Evolutionary conservation across 2,888 invertebrate genomes (phyloP).

Genomic region (Andrena praecox): DNA sequence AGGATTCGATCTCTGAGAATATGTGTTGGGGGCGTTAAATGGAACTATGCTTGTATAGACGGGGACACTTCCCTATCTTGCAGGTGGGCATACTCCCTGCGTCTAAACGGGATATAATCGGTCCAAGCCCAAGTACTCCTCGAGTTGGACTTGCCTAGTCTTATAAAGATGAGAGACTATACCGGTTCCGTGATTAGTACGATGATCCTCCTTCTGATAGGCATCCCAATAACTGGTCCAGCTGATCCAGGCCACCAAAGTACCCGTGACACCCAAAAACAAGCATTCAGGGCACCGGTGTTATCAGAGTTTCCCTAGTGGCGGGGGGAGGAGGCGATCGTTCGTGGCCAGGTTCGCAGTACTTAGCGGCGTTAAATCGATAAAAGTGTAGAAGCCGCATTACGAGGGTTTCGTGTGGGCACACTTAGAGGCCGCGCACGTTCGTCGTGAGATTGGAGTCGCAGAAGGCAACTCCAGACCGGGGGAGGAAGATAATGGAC

Average conservation of each 20-base stretch:
- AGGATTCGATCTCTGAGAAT: conserved; percentile 14
- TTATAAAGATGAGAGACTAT: neutral
- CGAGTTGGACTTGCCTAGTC: neutral
- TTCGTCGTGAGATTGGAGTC: conserved; percentile 68
- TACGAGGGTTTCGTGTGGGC: conserved; percentile 68
- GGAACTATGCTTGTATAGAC: neutral
- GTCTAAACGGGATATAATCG: neutral
- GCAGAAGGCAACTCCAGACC: conserved; percentile 52
- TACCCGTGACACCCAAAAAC: neutral
- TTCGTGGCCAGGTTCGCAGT: conserved; percentile 60
- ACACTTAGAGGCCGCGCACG: conserved; percentile 65
- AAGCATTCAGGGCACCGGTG: conserved; percentile 41
- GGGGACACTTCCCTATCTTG: no score
- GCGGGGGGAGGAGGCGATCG: conserved; percentile 30
- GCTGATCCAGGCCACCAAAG: neutral
- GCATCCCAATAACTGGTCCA: neutral
- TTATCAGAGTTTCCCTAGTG: conserved; percentile 32
- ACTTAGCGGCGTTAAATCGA: conserved; percentile 66
- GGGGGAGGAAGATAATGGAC: conserved; percentile 60
- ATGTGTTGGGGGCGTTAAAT: conserved; percentile 1
- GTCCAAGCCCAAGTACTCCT: neutral
- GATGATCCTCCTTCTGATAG: neutral
- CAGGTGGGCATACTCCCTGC: no score
- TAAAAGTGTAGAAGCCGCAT: conserved; percentile 66
- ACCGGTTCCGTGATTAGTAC: neutral